These are phyloP conservation scores for Drosophila suzukii DNA, from an alignment of 1,140 invertebrate genomes.

Conservation along the genomic window DNA sequence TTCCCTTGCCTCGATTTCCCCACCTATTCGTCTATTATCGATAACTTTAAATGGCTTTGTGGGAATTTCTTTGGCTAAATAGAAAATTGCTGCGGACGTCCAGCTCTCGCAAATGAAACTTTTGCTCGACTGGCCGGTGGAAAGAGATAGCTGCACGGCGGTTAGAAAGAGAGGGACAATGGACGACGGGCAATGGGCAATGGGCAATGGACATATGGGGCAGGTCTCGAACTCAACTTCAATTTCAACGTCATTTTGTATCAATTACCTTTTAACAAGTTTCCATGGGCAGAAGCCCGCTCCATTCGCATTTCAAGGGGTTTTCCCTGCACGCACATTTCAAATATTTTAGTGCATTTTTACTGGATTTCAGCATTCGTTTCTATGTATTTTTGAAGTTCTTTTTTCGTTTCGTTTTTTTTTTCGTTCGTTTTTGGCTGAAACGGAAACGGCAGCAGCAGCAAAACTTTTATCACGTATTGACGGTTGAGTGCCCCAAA, in stretches of 20 bases:
- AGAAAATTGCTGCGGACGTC: constrained; percentile 51
- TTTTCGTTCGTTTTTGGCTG: constrained; percentile 8
- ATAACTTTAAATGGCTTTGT: constrained; percentile 46
- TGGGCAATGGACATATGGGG: constrained; percentile 24
- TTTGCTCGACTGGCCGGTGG: constrained; percentile 15
- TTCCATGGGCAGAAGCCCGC: constrained; percentile 40
- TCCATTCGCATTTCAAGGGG: neutral
- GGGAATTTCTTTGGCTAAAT: constrained; percentile 48
- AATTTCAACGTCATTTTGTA: constrained; percentile 74
- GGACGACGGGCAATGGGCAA: no score
- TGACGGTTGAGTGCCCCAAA: constrained; percentile 73
- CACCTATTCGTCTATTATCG: constrained; percentile 23
- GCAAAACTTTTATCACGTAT: constrained; percentile 77
- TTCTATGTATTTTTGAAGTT: constrained; percentile 22
- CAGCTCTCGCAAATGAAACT: constrained; percentile 39
- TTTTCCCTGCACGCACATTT: constrained; percentile 69
- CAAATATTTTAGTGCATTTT: constrained; percentile 78
- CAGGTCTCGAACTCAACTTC: constrained; percentile 43
- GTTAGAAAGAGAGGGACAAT: neutral
- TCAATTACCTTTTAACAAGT: constrained; percentile 77
- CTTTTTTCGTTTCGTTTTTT: neutral
- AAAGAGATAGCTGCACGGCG: neutral
- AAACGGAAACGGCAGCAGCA: constrained; percentile 71
- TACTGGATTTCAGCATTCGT: constrained; percentile 48
- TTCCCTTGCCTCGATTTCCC: neutral